Evolutionary conservation across 2,888 invertebrate species (phyloP), one percentile per base, ranked within the genome.

Genomic region (Cheilosia grossa): DNA sequence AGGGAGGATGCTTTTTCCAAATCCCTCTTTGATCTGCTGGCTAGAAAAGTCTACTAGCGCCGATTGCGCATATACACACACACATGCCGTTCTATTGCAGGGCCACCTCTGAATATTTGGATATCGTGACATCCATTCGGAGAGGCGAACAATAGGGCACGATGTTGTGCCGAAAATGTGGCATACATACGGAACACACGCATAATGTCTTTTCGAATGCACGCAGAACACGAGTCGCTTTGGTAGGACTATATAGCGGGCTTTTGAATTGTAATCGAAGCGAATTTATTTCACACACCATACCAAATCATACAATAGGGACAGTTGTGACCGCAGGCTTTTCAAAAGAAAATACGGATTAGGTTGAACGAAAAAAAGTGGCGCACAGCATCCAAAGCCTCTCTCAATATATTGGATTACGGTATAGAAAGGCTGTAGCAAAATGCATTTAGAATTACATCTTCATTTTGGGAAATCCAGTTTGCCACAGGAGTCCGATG

Each of bases 141-240:
- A 17, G 64, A 59, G 59, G 30, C 64, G 59, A 59, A 82, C 82
- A 82, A 78, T 78, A 82, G 78, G 56, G 67, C 73, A 77, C 78
- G 78, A 78, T 82, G 73, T 81, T 82, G 72, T 78, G 42, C 78
- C 72, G 67, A 78, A 78, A 78, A 69, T 82, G 72, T 82, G 64
- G 58, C 70, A 30, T 13, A 27, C 64, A 70, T 40, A 70, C 70
- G 49, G 49, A 61, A 69, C 54, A 78, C 56, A 82, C 73, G 78
- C 82, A 82, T 63, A 53, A 73, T 77, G 70, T 72, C 66, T 67
- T 63, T 64, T 37, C 42, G 10, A 21, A 15, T 44, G 44, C 59
- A 47, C 19, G 19, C 40, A 67, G 10, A 37, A 73, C 66, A 72
- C 47, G 54, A 47, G 21, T 77, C 67, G 69, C 49, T 80, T 61